Evolutionary conservation across 2,888 invertebrate species (phyloP).

Genomic region (Sminthurinus aureus): DNA sequence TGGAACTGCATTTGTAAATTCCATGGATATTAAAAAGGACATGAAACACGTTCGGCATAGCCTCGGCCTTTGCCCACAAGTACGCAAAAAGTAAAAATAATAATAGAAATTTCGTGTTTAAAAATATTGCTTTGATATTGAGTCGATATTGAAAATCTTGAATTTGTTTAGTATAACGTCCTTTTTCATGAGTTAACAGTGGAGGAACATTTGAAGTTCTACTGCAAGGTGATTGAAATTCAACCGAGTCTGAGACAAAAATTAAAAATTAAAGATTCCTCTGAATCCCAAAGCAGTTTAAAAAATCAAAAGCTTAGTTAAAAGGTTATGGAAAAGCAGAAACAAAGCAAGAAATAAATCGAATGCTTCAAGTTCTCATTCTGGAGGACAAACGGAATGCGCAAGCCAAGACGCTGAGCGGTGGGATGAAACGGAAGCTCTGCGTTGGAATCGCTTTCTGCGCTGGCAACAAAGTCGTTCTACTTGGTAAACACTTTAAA

Average conservation of each 20-base stretch:
- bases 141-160: slow-evolving; percentile 81
- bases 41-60: not conserved
- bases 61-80: slow-evolving; percentile 60
- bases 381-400: slow-evolving; percentile 19
- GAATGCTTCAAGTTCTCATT: not conserved
- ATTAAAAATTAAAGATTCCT: no score
- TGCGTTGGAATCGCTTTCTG: slow-evolving; percentile 21
- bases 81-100: no score
- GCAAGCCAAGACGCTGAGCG: slow-evolving; percentile 1
- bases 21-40: not conserved
- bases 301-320: no score
- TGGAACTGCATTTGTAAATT: slow-evolving; percentile 10
- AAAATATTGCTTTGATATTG: slow-evolving; percentile 82
- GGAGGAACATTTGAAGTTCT: slow-evolving; percentile 82
- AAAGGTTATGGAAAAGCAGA: slow-evolving; percentile 66
- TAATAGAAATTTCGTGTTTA: no score
- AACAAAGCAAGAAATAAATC: not conserved
- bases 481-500: no score
- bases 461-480: slow-evolving; percentile 11
- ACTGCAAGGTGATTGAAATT: slow-evolving; percentile 76
- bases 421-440: slow-evolving; percentile 20
- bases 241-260: slow-evolving; percentile 84
- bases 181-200: slow-evolving; percentile 84
- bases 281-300: no score
- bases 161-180: slow-evolving; percentile 80